These are phyloP conservation scores for Drosophila guanche DNA, from an alignment of 1,140 invertebrate genomes.

Conservation along the genomic window DNA sequence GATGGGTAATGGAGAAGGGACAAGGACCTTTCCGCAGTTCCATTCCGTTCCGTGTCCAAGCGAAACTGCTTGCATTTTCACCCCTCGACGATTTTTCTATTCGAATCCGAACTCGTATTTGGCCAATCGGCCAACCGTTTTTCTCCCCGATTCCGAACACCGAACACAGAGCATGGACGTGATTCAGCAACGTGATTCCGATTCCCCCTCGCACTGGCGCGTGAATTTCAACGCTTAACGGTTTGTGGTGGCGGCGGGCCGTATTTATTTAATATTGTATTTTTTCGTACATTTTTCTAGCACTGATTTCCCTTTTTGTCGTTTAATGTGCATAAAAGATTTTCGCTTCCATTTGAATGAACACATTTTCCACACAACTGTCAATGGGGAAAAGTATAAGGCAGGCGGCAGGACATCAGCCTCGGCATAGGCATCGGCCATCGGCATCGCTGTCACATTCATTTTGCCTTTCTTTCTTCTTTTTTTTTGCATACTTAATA, in stretches of 20 bases:
- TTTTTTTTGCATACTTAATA: conserved; percentile 65
- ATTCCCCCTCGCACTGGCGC: conserved; percentile 61
- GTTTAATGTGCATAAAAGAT: conserved; percentile 82
- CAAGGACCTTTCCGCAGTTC: too few species aligned
- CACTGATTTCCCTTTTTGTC: conserved; percentile 82
- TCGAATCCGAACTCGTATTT: conserved; percentile 11
- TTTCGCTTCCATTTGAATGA: conserved; percentile 76
- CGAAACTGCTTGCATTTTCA: conserved; percentile 7
- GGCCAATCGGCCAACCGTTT: conserved; percentile 10
- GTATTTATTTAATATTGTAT: conserved; percentile 82
- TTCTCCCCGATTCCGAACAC: conserved; percentile 22
- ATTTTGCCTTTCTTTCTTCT: conserved; percentile 48
- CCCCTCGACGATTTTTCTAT: conserved; percentile 13
- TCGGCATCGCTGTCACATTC: conserved; percentile 63
- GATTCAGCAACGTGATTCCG: conserved; percentile 25
- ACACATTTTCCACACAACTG: conserved; percentile 80
- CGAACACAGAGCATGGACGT: conserved; percentile 15
- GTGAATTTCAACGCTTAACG: conserved; percentile 79
- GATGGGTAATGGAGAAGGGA: too few species aligned
- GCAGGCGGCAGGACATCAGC: conserved; percentile 17
- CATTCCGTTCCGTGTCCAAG: too few species aligned
- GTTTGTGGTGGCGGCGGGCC: conserved; percentile 70
- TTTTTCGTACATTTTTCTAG: conserved; percentile 72
- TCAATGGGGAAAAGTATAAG: conserved; percentile 58
- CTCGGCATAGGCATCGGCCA: conserved; percentile 20